Base-by-base conservation (phyloP, 2,113 vertebrate species). In the Poeciliopsis turrubarensis region DNA sequence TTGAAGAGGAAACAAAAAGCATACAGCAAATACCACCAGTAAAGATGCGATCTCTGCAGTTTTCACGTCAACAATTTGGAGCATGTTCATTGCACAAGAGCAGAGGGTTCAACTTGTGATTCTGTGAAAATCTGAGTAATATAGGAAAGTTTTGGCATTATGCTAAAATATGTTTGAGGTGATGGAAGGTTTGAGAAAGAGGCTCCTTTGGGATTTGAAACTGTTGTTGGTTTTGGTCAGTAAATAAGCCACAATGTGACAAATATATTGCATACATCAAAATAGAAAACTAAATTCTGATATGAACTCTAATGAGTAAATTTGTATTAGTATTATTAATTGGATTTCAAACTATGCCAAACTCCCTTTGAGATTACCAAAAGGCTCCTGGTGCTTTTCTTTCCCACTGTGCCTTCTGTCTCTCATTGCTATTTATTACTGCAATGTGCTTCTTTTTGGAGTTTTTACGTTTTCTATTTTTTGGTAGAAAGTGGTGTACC, bases 1-100 rank as follows among this genome's bases (percentile, higher is more conserved):
- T 39, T 61, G 27, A 74, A 80, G 72, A 34, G 80, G 63, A 77
- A 86, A 83, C 68, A 60, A 86, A 80, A 80, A 62, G 31, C 34
- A 26, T 61, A 32, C 9, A 57, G 8, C 11, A 34, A 14, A 30
- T n/a, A 72, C 9, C 30, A 7, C 44, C 39, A 15, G 34, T 4
- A 37, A 41, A 75, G n/a, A 60, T 10, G 4, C 51, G 22, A 6
- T 54, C 25, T 65, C 17, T 41, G 31, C 30, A 77, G n/a, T 73
- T 37, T 75, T 39, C 10, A 26, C 62, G 34, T 70, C 39, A 60
- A 57, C 65, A 70, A 37, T 29, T 63, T 68, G 13, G 34, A 80
- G 77, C 60, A 4, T 1, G 17, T 31, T 73, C 65, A 31, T 25
- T 80, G 71, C 70, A 72, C 30, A 14, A 65, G 65, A 75, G 29